Conservation (phyloP, 2,888 invertebrate genomes). For the Trichopria drosophilae region DNA sequence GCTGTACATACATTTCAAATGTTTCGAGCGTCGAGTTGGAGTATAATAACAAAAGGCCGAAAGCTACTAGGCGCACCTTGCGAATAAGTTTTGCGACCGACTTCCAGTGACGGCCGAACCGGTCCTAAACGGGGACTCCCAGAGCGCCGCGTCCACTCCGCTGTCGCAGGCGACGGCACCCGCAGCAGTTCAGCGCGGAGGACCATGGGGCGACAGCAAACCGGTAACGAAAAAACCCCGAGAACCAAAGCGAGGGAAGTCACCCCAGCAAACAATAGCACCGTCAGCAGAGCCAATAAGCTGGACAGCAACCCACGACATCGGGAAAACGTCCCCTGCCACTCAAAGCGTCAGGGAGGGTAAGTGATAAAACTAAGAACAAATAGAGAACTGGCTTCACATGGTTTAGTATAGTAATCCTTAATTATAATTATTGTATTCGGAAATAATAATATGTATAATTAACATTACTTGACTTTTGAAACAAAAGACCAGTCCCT, state of each 20-base stretch:
- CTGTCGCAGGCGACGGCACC: slow-evolving; percentile 55
- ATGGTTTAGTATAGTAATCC: no score
- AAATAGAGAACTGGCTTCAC: not conserved
- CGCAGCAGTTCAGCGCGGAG: slow-evolving; percentile 64
- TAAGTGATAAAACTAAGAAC: slow-evolving; percentile 45
- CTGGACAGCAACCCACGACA: slow-evolving; percentile 93
- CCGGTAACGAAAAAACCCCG: slow-evolving; percentile 89
- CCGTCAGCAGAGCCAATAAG: slow-evolving; percentile 92
- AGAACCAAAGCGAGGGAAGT: slow-evolving; percentile 90
- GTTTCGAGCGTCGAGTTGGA: no score
- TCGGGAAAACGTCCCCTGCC: slow-evolving; percentile 90
- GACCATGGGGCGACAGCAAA: slow-evolving; percentile 63
- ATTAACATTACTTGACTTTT: no score
- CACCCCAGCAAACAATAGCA: slow-evolving; percentile 90
- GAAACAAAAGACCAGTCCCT: slow-evolving; percentile 81
- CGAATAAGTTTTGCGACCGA: slow-evolving; percentile 44
- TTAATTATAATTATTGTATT: no score
- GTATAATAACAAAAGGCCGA: no score
- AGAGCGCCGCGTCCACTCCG: slow-evolving; percentile 42
- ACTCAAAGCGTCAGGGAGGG: slow-evolving; percentile 87
- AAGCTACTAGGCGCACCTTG: slow-evolving; percentile 31
- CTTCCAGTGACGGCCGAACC: slow-evolving; percentile 56
- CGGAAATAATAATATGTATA: not conserved
- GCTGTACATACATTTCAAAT: no score
- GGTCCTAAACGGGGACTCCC: slow-evolving; percentile 52